Evolutionary conservation across 2,888 invertebrate genomes (phyloP).

Genomic region (Ligdia adustata): DNA sequence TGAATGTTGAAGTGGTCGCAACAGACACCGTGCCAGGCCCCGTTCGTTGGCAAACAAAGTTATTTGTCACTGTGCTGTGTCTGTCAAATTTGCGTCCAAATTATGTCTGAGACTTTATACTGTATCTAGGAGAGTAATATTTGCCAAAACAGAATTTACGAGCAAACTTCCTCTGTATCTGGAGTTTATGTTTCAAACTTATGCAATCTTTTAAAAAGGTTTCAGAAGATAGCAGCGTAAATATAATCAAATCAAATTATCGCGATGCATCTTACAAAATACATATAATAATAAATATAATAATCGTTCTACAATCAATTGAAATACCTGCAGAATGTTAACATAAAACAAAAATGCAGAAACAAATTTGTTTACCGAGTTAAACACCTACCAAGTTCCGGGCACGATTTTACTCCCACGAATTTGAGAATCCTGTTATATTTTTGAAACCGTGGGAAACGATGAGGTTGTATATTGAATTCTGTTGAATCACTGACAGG

Average conservation of each 20-base stretch:
- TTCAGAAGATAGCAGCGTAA: too few species aligned
- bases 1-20: conserved; percentile 7
- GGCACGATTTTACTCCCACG: conserved; percentile 2
- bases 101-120: conserved; percentile 15
- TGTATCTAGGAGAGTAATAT: conserved; percentile 3
- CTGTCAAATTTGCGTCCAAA: conserved; percentile 26
- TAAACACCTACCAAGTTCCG: not conserved
- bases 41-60: conserved; percentile 17
- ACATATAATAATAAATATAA: too few species aligned
- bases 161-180: not conserved
- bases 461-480: too few species aligned
- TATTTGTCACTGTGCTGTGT: conserved; percentile 24
- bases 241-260: too few species aligned
- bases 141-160: not conserved
- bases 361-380: not conserved
- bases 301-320: too few species aligned
- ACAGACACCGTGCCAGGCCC: conserved; percentile 7
- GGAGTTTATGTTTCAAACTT: not conserved
- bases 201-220: too few species aligned
- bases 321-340: too few species aligned
- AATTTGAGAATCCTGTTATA: not conserved
- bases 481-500: too few species aligned
- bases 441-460: conserved; percentile 6
- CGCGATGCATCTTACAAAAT: too few species aligned
- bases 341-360: too few species aligned